A percentile compares a stretch with the other conserved stretches of the same genome.
Evolutionary conservation across 2,797 vertebrate species (phyloP).

Genomic region (Centropyge bicolor): DNA sequence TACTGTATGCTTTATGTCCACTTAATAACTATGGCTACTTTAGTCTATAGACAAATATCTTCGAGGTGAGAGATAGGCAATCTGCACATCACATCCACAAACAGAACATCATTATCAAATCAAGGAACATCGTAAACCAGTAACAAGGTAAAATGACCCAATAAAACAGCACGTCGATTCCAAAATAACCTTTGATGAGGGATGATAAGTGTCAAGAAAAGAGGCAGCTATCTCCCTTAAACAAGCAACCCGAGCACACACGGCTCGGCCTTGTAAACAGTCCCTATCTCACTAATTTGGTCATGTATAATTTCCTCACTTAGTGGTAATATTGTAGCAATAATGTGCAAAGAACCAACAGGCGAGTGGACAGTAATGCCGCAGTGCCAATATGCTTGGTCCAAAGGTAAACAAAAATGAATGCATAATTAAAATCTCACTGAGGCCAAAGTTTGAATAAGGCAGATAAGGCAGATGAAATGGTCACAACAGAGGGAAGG

Average conservation of each 20-base stretch:
- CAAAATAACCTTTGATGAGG: constrained; percentile 13
- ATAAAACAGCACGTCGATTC: not conserved
- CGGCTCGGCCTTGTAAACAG: constrained; percentile 42
- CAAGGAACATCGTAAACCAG: not conserved
- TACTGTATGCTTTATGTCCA: constrained; percentile 3
- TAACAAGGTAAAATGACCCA: constrained; percentile 5
- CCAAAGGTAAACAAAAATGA: constrained; percentile 65
- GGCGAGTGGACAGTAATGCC: constrained; percentile 30
- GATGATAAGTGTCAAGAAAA: not conserved
- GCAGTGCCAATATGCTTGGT: constrained; percentile 50
- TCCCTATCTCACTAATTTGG: constrained; percentile 24
- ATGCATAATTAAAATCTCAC: constrained; percentile 58
- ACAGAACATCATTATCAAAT: not conserved
- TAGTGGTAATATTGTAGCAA: constrained; percentile 32
- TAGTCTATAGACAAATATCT: not conserved
- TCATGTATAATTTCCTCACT: constrained; percentile 50
- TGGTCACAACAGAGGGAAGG: constrained; percentile 35
- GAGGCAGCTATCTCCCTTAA: constrained; percentile 5
- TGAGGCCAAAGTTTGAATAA: constrained; percentile 59
- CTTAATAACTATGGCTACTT: constrained; percentile 13
- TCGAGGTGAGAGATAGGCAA: not conserved
- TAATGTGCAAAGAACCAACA: constrained; percentile 41
- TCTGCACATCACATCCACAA: not conserved
- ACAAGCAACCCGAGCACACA: constrained; percentile 33
- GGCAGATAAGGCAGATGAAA: constrained; percentile 59